Conservation (phyloP, 2,113 vertebrate species). For the Psittacus erithacus region DNA sequence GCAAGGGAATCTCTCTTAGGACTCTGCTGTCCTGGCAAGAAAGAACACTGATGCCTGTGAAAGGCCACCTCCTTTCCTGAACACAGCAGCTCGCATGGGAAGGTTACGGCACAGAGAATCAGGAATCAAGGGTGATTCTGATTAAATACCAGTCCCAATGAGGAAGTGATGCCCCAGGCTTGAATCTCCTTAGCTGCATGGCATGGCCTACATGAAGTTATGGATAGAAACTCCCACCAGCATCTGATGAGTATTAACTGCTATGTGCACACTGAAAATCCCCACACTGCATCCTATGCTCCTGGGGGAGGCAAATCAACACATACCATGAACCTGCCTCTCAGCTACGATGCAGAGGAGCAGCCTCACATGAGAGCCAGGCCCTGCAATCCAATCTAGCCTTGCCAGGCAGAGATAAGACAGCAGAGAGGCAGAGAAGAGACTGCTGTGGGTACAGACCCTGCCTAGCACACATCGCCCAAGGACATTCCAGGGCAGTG, state of each 20-base stretch:
- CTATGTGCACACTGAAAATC: neutral
- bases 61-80: neutral
- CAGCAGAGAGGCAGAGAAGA: neutral
- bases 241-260: neutral
- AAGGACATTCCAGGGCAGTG: neutral
- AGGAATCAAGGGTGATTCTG: neutral
- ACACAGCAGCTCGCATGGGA: fast-evolving
- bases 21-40: neutral
- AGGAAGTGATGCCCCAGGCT: neutral
- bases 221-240: neutral
- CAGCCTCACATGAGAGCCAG: neutral
- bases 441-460: neutral
- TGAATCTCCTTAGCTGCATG: neutral
- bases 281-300: fast-evolving
- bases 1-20: neutral
- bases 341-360: neutral
- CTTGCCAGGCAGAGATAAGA: neutral
- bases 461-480: neutral
- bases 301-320: neutral
- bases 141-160: neutral
- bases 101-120: neutral
- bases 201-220: neutral
- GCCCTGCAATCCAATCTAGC: neutral
- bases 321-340: neutral
- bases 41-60: neutral